Evolutionary conservation across 2,113 vertebrate genomes (phyloP).

Genomic region (Orycteropus afer): DNA sequence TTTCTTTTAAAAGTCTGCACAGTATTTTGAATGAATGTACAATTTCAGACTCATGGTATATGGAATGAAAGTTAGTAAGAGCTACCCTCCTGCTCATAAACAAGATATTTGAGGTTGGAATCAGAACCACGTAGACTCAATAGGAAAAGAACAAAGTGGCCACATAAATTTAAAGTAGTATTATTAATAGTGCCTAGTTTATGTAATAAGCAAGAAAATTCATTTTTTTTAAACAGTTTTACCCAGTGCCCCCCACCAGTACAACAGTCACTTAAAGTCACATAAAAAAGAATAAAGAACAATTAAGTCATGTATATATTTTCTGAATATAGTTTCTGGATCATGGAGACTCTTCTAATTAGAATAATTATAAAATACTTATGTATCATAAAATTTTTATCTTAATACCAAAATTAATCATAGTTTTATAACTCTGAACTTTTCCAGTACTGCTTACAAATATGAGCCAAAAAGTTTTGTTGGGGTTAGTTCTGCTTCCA

Average conservation of each 20-base stretch:
- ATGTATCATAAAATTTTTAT: constrained; percentile 1
- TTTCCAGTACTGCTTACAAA: neutral
- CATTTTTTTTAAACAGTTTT: constrained; percentile 46
- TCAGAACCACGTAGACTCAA: constrained; percentile 6
- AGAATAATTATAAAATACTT: neutral
- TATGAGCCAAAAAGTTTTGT: constrained; percentile 17
- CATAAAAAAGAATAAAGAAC: neutral
- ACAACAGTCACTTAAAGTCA: neutral
- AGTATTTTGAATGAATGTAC: constrained; percentile 11
- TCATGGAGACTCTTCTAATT: constrained; percentile 23
- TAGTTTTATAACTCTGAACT: constrained; percentile 24
- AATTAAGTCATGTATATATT: constrained; percentile 5
- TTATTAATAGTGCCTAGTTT: neutral
- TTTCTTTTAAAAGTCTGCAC: constrained; percentile 14
- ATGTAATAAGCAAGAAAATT: constrained; percentile 14
- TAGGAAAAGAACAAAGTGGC: neutral
- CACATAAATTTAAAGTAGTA: neutral
- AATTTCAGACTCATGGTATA: neutral
- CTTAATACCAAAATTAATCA: neutral
- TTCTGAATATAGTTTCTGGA: constrained; percentile 30
- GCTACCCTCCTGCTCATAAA: neutral
- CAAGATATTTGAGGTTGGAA: neutral
- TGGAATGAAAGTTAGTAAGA: neutral
- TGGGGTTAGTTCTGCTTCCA: constrained; percentile 46
- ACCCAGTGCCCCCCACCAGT: neutral